phyloP scores from a whole-genome alignment of 2,797 vertebrate species.

The Pseudochirops corinnae region DNA sequence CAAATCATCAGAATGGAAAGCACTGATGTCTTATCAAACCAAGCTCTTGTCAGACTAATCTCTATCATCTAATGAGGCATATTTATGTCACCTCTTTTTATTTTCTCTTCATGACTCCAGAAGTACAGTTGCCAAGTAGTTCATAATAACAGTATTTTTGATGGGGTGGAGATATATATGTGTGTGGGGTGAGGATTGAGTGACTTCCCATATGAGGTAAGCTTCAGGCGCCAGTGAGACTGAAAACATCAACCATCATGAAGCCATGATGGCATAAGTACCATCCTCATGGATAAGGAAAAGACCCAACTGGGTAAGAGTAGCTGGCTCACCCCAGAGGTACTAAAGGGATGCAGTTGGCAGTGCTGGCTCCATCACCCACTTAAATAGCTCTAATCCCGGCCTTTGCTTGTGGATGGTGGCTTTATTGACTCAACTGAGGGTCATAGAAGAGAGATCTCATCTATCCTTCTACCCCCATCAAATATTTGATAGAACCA shows the following conservation, averaged over 20 bases:
- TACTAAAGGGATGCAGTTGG: not conserved
- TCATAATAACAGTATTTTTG: not conserved
- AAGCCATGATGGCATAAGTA: no score
- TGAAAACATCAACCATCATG: not conserved
- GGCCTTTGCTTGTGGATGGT: not conserved
- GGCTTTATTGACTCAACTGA: not conserved
- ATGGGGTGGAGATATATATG: not conserved
- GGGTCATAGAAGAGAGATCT: not conserved
- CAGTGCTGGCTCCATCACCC: not conserved
- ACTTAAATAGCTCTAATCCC: not conserved
- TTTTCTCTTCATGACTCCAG: constrained; percentile 13
- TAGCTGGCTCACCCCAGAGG: constrained; percentile 14
- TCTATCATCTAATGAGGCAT: constrained; percentile 49
- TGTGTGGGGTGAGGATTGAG: not conserved
- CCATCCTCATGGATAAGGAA: not conserved
- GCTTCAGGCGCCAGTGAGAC: not conserved
- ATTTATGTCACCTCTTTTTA: constrained; percentile 21
- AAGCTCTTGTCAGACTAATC: not conserved
- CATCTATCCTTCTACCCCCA: not conserved
- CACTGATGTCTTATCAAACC: not conserved
- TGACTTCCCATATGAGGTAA: not conserved
- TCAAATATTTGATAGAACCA: not conserved
- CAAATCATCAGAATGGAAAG: constrained; percentile 10
- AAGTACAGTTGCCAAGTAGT: not conserved
- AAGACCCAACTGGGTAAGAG: constrained; percentile 4